Conservation (phyloP, 2,888 invertebrate species). For the Pandemis heparana region DNA sequence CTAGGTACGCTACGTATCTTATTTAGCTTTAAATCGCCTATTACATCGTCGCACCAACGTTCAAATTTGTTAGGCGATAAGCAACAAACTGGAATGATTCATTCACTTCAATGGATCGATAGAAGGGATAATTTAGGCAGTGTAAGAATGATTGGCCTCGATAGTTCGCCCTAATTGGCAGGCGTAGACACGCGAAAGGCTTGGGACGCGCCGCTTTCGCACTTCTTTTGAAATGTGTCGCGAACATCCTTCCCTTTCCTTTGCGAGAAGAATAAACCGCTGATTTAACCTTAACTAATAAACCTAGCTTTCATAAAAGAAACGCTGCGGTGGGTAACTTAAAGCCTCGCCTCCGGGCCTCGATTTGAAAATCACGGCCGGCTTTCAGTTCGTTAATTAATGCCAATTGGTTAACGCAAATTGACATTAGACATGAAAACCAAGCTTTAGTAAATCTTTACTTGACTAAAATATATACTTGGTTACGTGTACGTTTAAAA, state of each 20-base stretch:
- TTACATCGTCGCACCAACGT: not conserved
- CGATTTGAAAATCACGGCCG: not conserved
- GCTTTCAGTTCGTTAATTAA: not conserved
- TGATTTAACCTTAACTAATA: conserved; percentile 18
- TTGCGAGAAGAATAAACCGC: conserved; percentile 9
- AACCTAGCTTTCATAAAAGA: not conserved
- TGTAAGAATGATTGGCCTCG: conserved; percentile 24
- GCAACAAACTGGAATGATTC: conserved; percentile 1
- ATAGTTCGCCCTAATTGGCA: conserved; percentile 30
- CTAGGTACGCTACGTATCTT: too few relatives aligned
- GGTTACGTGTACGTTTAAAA: too few relatives aligned
- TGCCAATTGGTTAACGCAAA: conserved; percentile 5
- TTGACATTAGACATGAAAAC: conserved; percentile 3
- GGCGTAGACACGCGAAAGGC: conserved; percentile 3
- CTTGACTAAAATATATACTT: not conserved
- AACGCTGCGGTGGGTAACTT: not conserved
- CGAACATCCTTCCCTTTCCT: conserved; percentile 5
- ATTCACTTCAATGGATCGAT: not conserved
- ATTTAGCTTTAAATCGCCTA: too few relatives aligned
- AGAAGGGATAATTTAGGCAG: conserved; percentile 16
- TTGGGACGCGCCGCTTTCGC: conserved; percentile 23
- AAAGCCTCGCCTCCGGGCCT: not conserved
- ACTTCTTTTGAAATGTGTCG: conserved; percentile 21
- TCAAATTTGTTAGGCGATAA: not conserved
- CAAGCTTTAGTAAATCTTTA: not conserved